Evolutionary conservation across 2,797 vertebrate genomes (phyloP).

Genomic region (Sphenopsis melanotis): DNA sequence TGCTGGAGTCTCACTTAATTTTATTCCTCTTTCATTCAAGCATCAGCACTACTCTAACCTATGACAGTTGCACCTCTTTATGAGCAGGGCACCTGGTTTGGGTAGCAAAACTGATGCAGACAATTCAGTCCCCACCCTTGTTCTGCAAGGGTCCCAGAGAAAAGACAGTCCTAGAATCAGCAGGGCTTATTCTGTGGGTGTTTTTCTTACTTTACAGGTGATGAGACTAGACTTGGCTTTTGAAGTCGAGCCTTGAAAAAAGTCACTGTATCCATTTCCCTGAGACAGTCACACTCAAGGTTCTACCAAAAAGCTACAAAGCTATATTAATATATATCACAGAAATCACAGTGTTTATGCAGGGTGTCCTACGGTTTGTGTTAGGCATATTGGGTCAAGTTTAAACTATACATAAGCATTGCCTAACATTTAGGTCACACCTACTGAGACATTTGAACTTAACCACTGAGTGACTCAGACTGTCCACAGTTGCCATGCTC

Average conservation of each 20-base stretch:
- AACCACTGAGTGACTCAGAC: background rate
- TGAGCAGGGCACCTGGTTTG: background rate
- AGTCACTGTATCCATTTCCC: background rate
- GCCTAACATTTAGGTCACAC: background rate
- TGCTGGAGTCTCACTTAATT: background rate
- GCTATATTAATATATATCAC: no score
- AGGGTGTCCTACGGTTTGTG: background rate
- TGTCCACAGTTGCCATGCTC: background rate
- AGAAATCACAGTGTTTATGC: no score
- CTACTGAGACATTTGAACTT: background rate
- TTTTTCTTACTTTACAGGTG: background rate
- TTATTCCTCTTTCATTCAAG: background rate
- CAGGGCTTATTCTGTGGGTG: background rate
- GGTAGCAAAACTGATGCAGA: background rate
- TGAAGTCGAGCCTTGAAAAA: background rate
- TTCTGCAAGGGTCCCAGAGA: background rate
- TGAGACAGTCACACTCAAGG: background rate
- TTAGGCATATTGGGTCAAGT: background rate
- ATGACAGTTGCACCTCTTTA: fast-evolving
- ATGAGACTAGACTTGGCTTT: background rate
- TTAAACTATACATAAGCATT: background rate
- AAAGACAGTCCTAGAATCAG: background rate
- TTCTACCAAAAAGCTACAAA: background rate
- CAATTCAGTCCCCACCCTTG: background rate
- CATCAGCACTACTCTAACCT: background rate